Evolutionary conservation across 2,888 invertebrate genomes (phyloP).

Genomic region (Erebia palarica): DNA sequence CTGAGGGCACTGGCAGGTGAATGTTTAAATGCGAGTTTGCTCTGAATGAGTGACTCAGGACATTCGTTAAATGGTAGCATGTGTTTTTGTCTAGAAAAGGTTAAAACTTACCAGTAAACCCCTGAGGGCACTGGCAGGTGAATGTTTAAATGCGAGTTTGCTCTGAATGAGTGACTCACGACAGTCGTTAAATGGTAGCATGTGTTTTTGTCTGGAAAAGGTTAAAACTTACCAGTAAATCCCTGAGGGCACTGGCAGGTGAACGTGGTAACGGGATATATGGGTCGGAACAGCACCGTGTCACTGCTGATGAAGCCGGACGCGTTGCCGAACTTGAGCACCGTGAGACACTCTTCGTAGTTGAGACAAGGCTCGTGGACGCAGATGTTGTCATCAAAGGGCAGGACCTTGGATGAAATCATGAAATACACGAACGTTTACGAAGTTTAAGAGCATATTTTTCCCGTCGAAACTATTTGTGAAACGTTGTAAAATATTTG

Average conservation of each 20-base stretch:
- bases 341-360: constrained; percentile 95
- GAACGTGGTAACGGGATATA: constrained; percentile 96
- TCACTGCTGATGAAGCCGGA: constrained; percentile 94
- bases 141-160: too few species aligned
- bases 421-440: background rate
- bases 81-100: too few species aligned
- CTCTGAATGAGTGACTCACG: too few species aligned
- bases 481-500: too few species aligned
- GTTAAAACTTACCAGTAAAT: constrained; percentile 86
- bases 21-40: too few species aligned
- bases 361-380: constrained; percentile 97
- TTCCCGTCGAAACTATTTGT: too few species aligned
- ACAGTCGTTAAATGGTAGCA: too few species aligned
- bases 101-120: too few species aligned
- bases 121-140: too few species aligned
- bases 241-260: constrained; percentile 95
- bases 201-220: background rate
- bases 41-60: too few species aligned
- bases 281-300: constrained; percentile 95
- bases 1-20: too few species aligned
- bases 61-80: too few species aligned
- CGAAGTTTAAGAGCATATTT: background rate
- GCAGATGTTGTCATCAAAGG: constrained; percentile 98
- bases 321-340: constrained; percentile 96
- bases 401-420: constrained; percentile 85